These are phyloP conservation scores for Imbricaverruca yamaguchii DNA, from an alignment of 2,888 invertebrate species.

Conservation along the genomic window DNA sequence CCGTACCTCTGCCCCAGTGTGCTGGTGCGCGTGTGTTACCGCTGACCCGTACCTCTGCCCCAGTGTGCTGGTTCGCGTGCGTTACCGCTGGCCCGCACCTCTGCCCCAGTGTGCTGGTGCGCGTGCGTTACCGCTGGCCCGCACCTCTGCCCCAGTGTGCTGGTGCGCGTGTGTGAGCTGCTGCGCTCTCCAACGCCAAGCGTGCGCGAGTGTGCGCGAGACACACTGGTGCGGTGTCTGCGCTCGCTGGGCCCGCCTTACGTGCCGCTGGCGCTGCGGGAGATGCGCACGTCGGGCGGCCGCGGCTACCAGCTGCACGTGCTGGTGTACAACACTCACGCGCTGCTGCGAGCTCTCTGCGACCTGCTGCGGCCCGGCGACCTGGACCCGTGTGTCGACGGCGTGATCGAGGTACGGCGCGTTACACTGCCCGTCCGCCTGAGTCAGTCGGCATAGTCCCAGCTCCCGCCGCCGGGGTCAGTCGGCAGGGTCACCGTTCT, in stretches of 20 bases:
- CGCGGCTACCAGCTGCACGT: conserved; percentile 93
- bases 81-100: no score
- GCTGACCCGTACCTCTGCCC: no score
- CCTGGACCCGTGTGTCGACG: conserved; percentile 67
- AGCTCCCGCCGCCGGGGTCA: no score
- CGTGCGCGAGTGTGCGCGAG: conserved; percentile 73
- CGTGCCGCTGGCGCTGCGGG: conserved; percentile 65
- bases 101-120: not conserved
- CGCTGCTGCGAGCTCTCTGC: conserved; percentile 65
- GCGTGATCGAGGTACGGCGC: conserved; percentile 59
- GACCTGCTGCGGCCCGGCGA: conserved; percentile 63
- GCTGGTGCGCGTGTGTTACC: no score
- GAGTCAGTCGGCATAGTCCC: no score
- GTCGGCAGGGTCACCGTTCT: no score
- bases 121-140: not conserved
- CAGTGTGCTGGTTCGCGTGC: no score
- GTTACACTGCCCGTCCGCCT: no score
- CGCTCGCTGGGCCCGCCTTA: conserved; percentile 72
- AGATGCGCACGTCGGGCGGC: conserved; percentile 69
- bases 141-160: conserved; percentile 51
- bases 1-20: no score
- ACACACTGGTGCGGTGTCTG: conserved; percentile 89
- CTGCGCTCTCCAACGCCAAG: conserved; percentile 80
- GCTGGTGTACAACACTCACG: conserved; percentile 70
- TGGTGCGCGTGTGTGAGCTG: conserved; percentile 83